Percentiles rank a stretch among this genome's conserved stretches.
Conservation (phyloP, 2,113 vertebrate genomes). For the Etia nguti region DNA sequence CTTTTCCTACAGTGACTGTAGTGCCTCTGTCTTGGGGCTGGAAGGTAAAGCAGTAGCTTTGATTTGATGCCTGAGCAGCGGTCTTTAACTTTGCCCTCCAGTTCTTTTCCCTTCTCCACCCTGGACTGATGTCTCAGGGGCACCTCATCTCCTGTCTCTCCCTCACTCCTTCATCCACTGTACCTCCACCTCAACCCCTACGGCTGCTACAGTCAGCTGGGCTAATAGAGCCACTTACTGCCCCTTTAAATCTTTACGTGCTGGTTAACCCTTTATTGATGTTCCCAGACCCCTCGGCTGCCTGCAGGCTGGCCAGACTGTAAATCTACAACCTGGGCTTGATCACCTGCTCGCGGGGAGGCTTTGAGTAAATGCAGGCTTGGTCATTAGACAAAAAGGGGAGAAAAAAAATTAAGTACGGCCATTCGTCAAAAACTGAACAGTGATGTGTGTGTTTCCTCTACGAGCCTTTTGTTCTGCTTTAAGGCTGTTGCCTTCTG, state of each 20-base stretch:
- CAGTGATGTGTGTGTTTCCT: slow-evolving; percentile 1
- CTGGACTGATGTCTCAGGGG: slow-evolving; percentile 45
- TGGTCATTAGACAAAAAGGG: slow-evolving; percentile 44
- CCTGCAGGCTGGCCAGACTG: slow-evolving; percentile 49
- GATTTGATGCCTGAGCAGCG: slow-evolving; percentile 43
- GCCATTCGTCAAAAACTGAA: slow-evolving; percentile 32
- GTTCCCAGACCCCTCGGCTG: slow-evolving; percentile 52
- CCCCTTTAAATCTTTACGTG: slow-evolving; percentile 71
- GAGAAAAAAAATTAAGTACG: not conserved
- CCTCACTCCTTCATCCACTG: slow-evolving; percentile 36
- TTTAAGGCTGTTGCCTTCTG: slow-evolving; percentile 14
- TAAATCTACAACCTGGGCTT: slow-evolving; percentile 52
- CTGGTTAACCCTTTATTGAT: slow-evolving; percentile 76
- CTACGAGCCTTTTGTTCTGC: slow-evolving; percentile 28
- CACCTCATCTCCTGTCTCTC: slow-evolving; percentile 48
- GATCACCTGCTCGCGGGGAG: slow-evolving; percentile 42
- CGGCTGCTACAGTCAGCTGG: slow-evolving; percentile 41
- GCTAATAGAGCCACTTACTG: slow-evolving; percentile 75
- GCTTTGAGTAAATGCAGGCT: slow-evolving; percentile 54
- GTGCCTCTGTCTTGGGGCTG: slow-evolving; percentile 16
- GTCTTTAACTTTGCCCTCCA: slow-evolving; percentile 40
- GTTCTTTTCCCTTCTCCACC: not conserved
- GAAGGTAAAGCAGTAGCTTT: slow-evolving; percentile 33
- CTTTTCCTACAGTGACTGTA: not conserved
- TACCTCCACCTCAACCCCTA: slow-evolving; percentile 32